These are phyloP conservation scores for Xestia rhomboidea DNA, from an alignment of 2,888 invertebrate species.

Conservation along the genomic window DNA sequence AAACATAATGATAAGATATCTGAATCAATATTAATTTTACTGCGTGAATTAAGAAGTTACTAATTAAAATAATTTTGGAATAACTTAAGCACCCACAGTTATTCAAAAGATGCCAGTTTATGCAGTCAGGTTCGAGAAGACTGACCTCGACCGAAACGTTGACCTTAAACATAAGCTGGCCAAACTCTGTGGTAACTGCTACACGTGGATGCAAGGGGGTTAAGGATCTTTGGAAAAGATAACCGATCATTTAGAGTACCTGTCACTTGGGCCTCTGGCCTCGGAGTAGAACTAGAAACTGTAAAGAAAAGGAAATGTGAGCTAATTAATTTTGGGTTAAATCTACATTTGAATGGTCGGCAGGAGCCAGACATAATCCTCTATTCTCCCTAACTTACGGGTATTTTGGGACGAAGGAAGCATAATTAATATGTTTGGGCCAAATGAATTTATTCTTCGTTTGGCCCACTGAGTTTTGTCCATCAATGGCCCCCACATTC, in stretches of 20 bases:
- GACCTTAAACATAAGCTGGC: background rate
- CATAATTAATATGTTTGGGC: no score
- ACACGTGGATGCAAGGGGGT: conserved; percentile 13
- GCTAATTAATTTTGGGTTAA: no score
- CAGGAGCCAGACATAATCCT: no score
- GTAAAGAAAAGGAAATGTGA: no score
- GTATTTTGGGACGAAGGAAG: no score
- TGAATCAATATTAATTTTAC: conserved; percentile 2
- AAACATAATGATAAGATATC: no score
- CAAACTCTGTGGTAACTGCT: conserved; percentile 3
- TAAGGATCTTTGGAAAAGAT: background rate
- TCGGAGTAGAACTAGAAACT: background rate
- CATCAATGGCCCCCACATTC: background rate
- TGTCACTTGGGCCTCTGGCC: background rate
- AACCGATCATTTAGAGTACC: background rate
- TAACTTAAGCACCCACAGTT: background rate
- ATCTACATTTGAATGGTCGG: no score
- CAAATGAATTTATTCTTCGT: no score
- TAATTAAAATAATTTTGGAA: background rate
- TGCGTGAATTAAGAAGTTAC: background rate
- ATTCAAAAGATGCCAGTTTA: background rate
- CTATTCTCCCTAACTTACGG: no score
- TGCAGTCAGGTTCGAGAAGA: background rate
- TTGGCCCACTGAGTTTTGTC: no score
- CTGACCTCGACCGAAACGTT: conserved; percentile 4